phyloP scores from a whole-genome alignment of 2,888 invertebrate genomes.

The Latrodectus hesperus region DNA sequence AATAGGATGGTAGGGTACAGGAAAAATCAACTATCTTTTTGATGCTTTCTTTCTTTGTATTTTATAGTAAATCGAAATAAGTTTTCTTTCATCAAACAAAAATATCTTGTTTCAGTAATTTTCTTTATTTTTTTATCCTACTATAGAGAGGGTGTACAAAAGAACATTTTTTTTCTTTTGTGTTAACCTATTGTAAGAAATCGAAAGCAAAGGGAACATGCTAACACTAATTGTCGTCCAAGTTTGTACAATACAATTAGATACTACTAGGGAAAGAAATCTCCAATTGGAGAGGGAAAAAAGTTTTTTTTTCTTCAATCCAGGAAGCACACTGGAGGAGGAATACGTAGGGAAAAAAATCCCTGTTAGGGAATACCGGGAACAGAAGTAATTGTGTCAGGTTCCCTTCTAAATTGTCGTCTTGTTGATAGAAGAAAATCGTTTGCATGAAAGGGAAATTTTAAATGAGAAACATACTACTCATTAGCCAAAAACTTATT shows the following conservation, averaged over 20 bases:
- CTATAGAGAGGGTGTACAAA: neutral
- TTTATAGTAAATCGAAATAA: neutral
- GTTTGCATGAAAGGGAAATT: neutral
- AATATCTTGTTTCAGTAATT: no score
- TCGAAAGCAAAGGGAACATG: constrained; percentile 13
- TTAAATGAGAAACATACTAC: constrained; percentile 24
- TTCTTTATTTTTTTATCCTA: neutral
- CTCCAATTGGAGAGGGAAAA: constrained; percentile 1
- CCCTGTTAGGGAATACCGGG: neutral
- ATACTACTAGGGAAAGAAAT: constrained; percentile 3
- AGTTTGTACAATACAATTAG: constrained; percentile 54
- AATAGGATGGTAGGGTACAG: neutral
- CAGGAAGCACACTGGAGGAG: neutral
- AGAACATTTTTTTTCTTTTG: constrained; percentile 6
- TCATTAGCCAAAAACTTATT: constrained; percentile 16
- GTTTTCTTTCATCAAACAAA: neutral
- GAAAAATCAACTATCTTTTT: neutral
- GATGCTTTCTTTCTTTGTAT: neutral
- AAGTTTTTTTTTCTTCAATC: neutral
- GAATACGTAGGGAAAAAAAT: neutral
- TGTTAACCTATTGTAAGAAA: constrained; percentile 7
- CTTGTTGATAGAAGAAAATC: constrained; percentile 17
- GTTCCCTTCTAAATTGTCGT: neutral
- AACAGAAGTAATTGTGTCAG: constrained; percentile 41
- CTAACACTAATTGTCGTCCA: constrained; percentile 50